phyloP scores from a whole-genome alignment of 2,113 vertebrate species.

The Bolborhynchus lineola region DNA sequence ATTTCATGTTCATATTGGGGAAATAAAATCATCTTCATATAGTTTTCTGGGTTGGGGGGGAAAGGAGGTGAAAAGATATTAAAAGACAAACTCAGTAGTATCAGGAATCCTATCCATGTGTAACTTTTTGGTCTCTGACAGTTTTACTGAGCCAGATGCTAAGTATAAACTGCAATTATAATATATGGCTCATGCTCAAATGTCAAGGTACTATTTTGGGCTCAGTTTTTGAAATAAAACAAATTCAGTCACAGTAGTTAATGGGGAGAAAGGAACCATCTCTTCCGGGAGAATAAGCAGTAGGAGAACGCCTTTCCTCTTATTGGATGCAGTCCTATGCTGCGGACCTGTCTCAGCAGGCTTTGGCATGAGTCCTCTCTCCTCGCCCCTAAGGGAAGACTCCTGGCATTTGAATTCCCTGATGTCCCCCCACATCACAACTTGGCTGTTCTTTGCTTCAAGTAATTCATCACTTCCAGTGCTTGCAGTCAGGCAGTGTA shows the following conservation, averaged over 20 bases:
- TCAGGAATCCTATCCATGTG: constrained; percentile 18
- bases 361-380: not conserved
- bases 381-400: not conserved
- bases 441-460: not conserved
- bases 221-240: constrained; percentile 39
- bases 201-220: constrained; percentile 61
- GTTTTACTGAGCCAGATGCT: constrained; percentile 18
- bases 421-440: not conserved
- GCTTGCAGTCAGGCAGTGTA: not conserved
- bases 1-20: not conserved
- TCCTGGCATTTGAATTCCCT: not conserved
- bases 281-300: not conserved
- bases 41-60: not conserved
- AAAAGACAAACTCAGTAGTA: constrained; percentile 21
- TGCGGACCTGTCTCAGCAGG: not conserved
- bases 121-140: constrained; percentile 38
- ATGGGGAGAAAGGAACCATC: not conserved
- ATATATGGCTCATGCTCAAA: constrained; percentile 56
- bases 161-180: constrained; percentile 60
- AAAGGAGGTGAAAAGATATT: not conserved
- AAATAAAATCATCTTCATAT: not conserved
- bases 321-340: not conserved
- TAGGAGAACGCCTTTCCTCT: not conserved
- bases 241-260: constrained; percentile 24
- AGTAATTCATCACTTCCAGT: not conserved